Conservation (phyloP, 2,888 invertebrate genomes). For the Dioctria linearis region DNA sequence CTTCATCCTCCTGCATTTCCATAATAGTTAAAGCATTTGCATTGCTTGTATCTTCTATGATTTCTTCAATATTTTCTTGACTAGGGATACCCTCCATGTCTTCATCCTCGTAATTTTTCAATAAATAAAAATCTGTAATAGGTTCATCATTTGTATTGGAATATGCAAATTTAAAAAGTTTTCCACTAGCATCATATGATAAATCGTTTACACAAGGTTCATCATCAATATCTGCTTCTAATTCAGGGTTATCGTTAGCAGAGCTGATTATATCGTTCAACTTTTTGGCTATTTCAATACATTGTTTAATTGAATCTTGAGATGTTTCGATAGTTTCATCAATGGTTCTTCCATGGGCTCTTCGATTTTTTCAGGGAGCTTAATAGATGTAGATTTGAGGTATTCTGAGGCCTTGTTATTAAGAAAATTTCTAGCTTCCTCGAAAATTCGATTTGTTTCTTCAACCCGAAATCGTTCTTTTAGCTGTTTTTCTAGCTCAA, state of each 20-base stretch:
- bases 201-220: not conserved
- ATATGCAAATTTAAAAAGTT: constrained; percentile 31
- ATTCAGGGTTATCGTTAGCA: not conserved
- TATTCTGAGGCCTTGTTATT: constrained; percentile 31
- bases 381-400: constrained; percentile 7
- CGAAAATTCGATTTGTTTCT: constrained; percentile 49
- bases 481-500: constrained; percentile 58
- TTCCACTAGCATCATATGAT: constrained; percentile 29
- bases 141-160: constrained; percentile 17
- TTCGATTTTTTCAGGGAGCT: not conserved
- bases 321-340: too few relatives aligned
- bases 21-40: constrained; percentile 8
- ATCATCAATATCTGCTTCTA: not conserved
- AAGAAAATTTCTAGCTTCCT: constrained; percentile 39
- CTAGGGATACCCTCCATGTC: constrained; percentile 62
- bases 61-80: constrained; percentile 59
- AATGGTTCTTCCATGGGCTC: not conserved
- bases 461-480: constrained; percentile 54
- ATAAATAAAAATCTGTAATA: constrained; percentile 38
- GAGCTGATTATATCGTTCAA: too few relatives aligned
- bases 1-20: not conserved
- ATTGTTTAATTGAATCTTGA: too few relatives aligned
- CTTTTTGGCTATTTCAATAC: too few relatives aligned
- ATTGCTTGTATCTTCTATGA: not conserved
- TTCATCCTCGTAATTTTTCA: constrained; percentile 57